Percentiles rank a stretch among this genome's conserved stretches.
These are phyloP conservation scores for Lycia hirtaria DNA, from an alignment of 2,888 invertebrate species.

Conservation along the genomic window DNA sequence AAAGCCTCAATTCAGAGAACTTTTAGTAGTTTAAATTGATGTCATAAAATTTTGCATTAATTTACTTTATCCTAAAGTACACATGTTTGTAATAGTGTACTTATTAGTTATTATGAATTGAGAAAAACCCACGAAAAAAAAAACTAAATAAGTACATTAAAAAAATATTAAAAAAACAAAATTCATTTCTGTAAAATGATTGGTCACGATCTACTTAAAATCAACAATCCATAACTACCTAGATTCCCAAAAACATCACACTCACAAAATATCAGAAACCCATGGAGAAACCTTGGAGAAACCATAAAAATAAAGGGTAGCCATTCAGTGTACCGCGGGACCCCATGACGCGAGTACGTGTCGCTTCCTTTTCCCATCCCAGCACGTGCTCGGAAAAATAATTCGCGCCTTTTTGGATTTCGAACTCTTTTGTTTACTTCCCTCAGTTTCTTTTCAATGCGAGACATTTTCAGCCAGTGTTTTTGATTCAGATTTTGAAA, in stretches of 20 bases:
- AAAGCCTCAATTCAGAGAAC: too few relatives aligned
- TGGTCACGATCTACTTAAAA: not conserved
- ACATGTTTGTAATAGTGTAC: too few relatives aligned
- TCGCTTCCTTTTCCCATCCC: conserved; percentile 21
- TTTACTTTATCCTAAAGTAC: too few relatives aligned
- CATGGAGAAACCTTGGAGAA: conserved; percentile 31
- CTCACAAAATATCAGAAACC: conserved; percentile 26
- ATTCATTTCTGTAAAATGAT: too few relatives aligned
- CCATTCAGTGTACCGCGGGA: conserved; percentile 59
- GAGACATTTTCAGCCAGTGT: not conserved
- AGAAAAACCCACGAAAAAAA: too few relatives aligned
- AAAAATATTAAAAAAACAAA: too few relatives aligned
- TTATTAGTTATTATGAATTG: too few relatives aligned
- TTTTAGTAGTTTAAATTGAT: too few relatives aligned
- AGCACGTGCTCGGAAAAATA: conserved; percentile 39
- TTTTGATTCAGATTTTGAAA: not conserved
- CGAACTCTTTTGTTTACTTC: not conserved
- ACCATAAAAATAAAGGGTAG: conserved; percentile 45
- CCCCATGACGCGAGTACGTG: conserved; percentile 52
- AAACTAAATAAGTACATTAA: too few relatives aligned
- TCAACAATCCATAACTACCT: conserved; percentile 10
- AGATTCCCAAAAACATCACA: conserved; percentile 30
- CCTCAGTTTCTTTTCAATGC: not conserved
- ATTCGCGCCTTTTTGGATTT: conserved; percentile 35
- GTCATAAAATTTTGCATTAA: too few relatives aligned